Percentiles rank a stretch among this genome's conserved stretches.
These are phyloP conservation scores for Cartodere bifasciata DNA, from an alignment of 2,888 invertebrate genomes.

Conservation along the genomic window DNA sequence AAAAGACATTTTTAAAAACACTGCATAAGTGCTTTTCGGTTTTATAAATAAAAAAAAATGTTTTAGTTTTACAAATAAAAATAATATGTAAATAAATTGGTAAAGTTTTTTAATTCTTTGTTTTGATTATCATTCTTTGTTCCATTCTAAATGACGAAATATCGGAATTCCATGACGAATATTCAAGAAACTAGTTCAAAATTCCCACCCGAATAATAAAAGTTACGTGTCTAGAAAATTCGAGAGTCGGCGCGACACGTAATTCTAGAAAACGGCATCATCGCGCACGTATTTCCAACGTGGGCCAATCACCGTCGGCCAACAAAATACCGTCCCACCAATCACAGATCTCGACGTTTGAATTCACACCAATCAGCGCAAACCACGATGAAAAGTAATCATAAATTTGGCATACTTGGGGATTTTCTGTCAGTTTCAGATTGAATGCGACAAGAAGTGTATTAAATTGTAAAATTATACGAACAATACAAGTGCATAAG, in stretches of 20 bases:
- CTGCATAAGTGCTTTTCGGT: too few relatives aligned
- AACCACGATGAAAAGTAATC: constrained; percentile 37
- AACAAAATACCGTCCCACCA: constrained; percentile 42
- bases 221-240: constrained; percentile 9
- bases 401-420: constrained; percentile 10
- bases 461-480: not conserved
- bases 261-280: constrained; percentile 9
- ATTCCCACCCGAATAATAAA: too few relatives aligned
- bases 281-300: constrained; percentile 34
- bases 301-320: constrained; percentile 54
- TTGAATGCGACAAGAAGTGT: constrained; percentile 1
- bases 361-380: constrained; percentile 38
- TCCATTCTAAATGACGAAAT: too few relatives aligned
- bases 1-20: too few relatives aligned
- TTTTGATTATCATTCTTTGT: too few relatives aligned
- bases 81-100: too few relatives aligned
- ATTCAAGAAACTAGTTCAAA: too few relatives aligned
- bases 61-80: too few relatives aligned
- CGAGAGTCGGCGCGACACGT: constrained; percentile 9
- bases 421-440: constrained; percentile 8
- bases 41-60: too few relatives aligned
- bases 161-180: too few relatives aligned
- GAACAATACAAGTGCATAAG: not conserved
- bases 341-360: constrained; percentile 34
- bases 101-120: too few relatives aligned